Evolutionary conservation across 2,113 vertebrate species (phyloP), one percentile per base, ranked within the genome.

Genomic region (Isurus oxyrinchus): DNA sequence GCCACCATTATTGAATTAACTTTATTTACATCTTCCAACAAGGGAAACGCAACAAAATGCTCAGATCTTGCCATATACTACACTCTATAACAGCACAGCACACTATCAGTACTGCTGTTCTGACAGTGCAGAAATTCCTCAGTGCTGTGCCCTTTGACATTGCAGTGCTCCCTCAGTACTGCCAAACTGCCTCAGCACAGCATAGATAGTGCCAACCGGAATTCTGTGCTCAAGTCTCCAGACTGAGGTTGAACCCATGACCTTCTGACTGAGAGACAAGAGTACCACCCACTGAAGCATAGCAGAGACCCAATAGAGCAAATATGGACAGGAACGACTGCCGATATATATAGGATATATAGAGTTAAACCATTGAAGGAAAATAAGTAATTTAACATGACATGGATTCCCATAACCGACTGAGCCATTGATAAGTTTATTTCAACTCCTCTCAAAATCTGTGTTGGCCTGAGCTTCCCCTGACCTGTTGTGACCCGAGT

Each of bases 401-500:
- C 88, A 91, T 59, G n/a, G 88, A 55, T 91, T 91, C 55, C 88
- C 55, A 55, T 59, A 91, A 91, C 88, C 27, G 88, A 13, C 88
- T 55, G 35, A 31, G 35, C 88, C 55, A 31, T 13, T 91, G 55
- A 91, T 59, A 88, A 88, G 88, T 91, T 91, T 59, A 61, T 91
- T 91, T 91, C 53, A 91, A 59, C 55, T 57, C 88, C 27, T 91
- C 55, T 84, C 16, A 84, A 44, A 84, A 44, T 97, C 97, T 97
- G 94, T 96, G 96, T 97, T 97, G 96, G 97, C 97, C 97, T 97
- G 97, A 98, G 98, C 97, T 98, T 97, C 97, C 96, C 93, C 96
- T 98, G 98, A 98, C 98, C 98, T 98, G 97, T 97, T 96, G 87
- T 96, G 97, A 98, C 97, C 97, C 97, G 96, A 96, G 97, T 98